These are phyloP conservation scores for Nemotelus pantherinus DNA, from an alignment of 2,888 invertebrate species.

Conservation along the genomic window DNA sequence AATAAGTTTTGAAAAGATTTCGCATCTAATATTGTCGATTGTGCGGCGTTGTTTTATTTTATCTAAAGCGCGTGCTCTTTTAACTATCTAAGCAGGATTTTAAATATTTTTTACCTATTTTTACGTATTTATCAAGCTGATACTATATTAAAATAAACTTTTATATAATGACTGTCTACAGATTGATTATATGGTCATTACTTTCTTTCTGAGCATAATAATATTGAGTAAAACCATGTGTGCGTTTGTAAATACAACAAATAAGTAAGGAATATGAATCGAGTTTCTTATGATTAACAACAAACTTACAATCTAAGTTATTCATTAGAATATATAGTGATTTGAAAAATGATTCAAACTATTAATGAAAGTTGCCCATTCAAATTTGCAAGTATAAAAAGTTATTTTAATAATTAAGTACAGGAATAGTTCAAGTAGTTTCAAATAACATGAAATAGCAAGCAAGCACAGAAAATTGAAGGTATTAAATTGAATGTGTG, in stretches of 20 bases:
- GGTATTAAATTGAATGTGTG: too few species aligned
- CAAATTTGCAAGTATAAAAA: too few species aligned
- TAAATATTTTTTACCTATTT: not conserved
- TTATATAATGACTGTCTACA: constrained; percentile 2
- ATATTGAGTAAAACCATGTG: constrained; percentile 15
- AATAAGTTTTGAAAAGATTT: too few species aligned
- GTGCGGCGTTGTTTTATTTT: not conserved
- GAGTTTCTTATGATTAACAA: not conserved
- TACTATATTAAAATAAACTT: not conserved
- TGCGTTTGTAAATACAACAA: constrained; percentile 32
- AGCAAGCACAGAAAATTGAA: too few species aligned
- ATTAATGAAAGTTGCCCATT: too few species aligned
- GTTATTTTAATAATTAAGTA: too few species aligned
- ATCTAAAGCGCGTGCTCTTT: not conserved
- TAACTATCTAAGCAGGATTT: constrained; percentile 1
- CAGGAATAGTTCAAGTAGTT: too few species aligned
- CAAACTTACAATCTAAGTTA: too few species aligned
- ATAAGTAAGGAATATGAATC: constrained; percentile 31
- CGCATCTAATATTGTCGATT: too few species aligned
- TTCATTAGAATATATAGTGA: too few species aligned
- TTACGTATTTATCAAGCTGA: not conserved
- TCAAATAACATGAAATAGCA: too few species aligned
- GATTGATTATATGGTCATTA: constrained; percentile 1
- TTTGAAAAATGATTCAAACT: too few species aligned
- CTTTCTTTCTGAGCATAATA: constrained; percentile 7